phyloP scores from a whole-genome alignment of 2,113 vertebrate species.

The Indicator indicator region DNA sequence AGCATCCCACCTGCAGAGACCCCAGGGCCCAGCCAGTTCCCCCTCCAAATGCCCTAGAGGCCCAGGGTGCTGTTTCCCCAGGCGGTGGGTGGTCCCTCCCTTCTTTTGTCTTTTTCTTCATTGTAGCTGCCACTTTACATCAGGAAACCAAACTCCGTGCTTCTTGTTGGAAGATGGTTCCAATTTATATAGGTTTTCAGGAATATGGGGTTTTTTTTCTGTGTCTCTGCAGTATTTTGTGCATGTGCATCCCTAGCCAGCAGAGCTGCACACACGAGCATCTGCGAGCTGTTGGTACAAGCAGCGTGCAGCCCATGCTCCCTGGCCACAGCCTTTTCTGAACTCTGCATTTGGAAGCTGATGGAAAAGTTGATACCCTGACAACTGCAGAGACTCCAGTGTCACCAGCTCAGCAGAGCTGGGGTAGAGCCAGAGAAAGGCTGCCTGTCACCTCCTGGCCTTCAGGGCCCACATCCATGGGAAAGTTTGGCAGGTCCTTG shows the following conservation, averaged over 20 bases:
- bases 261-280: not conserved
- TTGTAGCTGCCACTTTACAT: slow-evolving; percentile 12
- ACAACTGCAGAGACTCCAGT: not conserved
- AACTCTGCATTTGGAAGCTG: not conserved
- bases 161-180: slow-evolving; percentile 2
- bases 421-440: not conserved
- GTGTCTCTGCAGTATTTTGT: not conserved
- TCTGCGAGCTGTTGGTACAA: not conserved
- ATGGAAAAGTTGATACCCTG: not conserved
- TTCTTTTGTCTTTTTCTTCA: slow-evolving; percentile 2
- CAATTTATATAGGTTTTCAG: slow-evolving; percentile 32
- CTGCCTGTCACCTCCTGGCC: not conserved
- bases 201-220: not conserved
- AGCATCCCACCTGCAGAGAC: slow-evolving; percentile 29
- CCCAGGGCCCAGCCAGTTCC: not conserved
- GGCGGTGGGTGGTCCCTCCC: slow-evolving; percentile 42
- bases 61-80: not conserved
- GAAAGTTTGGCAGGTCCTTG: not conserved
- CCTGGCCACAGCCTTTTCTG: not conserved
- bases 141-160: not conserved
- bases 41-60: not conserved
- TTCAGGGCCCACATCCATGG: fast-evolving
- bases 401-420: not conserved
- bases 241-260: not conserved
- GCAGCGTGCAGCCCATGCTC: not conserved